Evolutionary conservation across 2,888 invertebrate genomes (phyloP), one percentile per base, ranked within the genome.

Genomic region (Encarsia formosa): DNA sequence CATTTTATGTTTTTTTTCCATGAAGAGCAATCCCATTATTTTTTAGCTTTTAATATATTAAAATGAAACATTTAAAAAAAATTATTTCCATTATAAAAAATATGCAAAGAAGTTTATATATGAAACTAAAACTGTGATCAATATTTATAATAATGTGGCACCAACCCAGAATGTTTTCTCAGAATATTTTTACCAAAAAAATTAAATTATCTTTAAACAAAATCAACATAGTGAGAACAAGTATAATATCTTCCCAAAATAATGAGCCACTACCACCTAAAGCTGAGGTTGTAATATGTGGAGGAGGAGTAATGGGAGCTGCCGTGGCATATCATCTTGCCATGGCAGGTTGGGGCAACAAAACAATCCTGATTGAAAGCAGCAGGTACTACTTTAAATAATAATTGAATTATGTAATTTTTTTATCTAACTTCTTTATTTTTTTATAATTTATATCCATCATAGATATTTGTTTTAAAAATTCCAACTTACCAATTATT

Each of bases 311-410:
- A 37, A 88, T 92, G 81, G 95, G 94, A 4, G 87, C 90, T 9
- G 89, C 94, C 2, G 90, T 95, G 8, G 94, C 93, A 11, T 95
- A 94, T 72, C 91, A 95, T 71, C 77, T 96, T 39, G 87, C 90
- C 0, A 77, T 84, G 63, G 76, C 86, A 59, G 95, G 94, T 45
- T 89, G 89, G 86, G 91, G 88, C 8, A 77, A 79, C 22, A 83
- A 90, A 59, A 91, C 92, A 2, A 77, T 94, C 16, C 75, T 96
- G 0, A 76, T 96, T 35, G 95, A 96, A 70, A 88, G 91, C 76
- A 90, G 88, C 70, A 83, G 81, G 90, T 88, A 75, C 76, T 71
- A 46, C 6, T 45, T 24, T 20, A 15, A 26, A 29, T 24, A 5
- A 11, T 15, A 24, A 26, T 23, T 16, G 5, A 19, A 11, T 18